Percentiles rank a stretch among this genome's conserved stretches.
phyloP scores from a whole-genome alignment of 30 jellyfish, hydroid and myxozoan species.

The Catostylus mosaicus region DNA sequence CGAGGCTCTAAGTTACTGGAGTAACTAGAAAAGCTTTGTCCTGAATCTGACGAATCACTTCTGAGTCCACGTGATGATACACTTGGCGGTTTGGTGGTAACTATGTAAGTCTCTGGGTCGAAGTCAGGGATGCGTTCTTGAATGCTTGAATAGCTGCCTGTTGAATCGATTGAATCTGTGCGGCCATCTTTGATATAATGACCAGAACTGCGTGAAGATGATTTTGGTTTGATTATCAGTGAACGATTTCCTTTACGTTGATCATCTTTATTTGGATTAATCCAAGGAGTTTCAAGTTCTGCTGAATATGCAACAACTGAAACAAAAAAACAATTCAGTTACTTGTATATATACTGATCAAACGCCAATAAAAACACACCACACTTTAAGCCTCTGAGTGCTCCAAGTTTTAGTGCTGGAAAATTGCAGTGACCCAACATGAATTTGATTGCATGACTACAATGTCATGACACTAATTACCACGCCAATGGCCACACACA shows the following conservation, averaged over 20 bases:
- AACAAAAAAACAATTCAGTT: background rate
- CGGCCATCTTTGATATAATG: slow-evolving; percentile 29
- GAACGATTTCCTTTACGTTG: slow-evolving; percentile 15
- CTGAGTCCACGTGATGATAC: slow-evolving; percentile 54
- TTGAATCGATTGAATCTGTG: slow-evolving; percentile 58
- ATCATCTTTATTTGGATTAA: slow-evolving; percentile 23
- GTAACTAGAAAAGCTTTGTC: slow-evolving; percentile 54
- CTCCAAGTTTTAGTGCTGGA: too few relatives aligned
- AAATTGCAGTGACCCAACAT: too few relatives aligned
- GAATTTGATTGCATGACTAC: too few relatives aligned
- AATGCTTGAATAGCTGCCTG: slow-evolving; percentile 59
- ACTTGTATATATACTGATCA: background rate
- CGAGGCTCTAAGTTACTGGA: slow-evolving; percentile 42
- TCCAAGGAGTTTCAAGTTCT: slow-evolving; percentile 66
- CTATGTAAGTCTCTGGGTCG: slow-evolving; percentile 67
- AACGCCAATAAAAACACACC: background rate
- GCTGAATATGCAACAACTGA: slow-evolving; percentile 73
- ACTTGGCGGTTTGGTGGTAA: slow-evolving; percentile 53
- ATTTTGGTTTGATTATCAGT: slow-evolving; percentile 1
- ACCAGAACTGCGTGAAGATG: background rate
- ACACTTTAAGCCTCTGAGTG: background rate
- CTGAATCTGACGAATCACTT: slow-evolving; percentile 52
- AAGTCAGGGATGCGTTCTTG: slow-evolving; percentile 70
- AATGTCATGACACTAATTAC: background rate
- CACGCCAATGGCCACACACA: slow-evolving; percentile 9